phyloP scores from a whole-genome alignment of 2,888 invertebrate genomes.

The Acanthosepion pharaonis region DNA sequence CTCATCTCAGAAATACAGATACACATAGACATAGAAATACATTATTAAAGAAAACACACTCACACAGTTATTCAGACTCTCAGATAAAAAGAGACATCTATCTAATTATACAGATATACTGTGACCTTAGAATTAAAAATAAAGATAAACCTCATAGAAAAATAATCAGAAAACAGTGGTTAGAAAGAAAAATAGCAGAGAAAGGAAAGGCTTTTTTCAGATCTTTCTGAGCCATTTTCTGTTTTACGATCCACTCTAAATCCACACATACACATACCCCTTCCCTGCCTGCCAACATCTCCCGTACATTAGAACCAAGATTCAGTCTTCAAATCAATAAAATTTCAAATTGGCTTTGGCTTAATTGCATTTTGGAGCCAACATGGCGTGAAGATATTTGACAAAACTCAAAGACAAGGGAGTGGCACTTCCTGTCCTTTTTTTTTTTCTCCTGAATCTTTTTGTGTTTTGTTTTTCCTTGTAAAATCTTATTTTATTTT shows the following conservation, averaged over 20 bases:
- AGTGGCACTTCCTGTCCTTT: background rate
- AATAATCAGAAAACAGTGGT: background rate
- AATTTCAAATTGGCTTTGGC: slow-evolving; percentile 33
- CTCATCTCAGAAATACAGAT: too few species aligned
- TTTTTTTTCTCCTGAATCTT: background rate
- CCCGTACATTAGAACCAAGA: background rate
- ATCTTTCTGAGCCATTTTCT: slow-evolving; percentile 4
- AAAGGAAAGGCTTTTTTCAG: background rate
- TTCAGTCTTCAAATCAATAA: slow-evolving; percentile 10
- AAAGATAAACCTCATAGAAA: background rate
- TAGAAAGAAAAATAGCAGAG: background rate
- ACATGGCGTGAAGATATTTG: slow-evolving; percentile 33
- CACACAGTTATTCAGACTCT: background rate
- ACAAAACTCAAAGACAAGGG: slow-evolving; percentile 23
- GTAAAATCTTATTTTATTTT: background rate
- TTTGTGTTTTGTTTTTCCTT: background rate
- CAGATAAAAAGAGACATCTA: background rate
- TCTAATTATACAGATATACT: background rate
- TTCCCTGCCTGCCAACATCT: background rate
- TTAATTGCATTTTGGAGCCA: slow-evolving; percentile 23
- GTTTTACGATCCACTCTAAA: background rate
- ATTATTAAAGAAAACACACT: background rate
- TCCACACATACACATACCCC: background rate
- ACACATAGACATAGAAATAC: background rate
- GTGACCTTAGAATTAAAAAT: background rate